phyloP scores from a whole-genome alignment of 2,797 vertebrate species.

The Morelia viridis region DNA sequence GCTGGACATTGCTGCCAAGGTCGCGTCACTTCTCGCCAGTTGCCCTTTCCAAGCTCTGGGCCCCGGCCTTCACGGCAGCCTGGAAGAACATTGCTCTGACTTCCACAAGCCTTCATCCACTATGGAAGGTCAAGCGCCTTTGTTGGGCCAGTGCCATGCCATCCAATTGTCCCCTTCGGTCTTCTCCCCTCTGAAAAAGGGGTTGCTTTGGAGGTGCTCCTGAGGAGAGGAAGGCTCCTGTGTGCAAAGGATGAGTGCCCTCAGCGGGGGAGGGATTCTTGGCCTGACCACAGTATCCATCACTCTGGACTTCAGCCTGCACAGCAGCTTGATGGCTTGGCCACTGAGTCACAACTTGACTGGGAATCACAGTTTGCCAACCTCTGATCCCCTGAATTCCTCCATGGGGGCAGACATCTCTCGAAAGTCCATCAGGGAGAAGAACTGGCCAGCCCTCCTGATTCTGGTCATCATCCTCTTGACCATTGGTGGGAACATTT shows the following conservation, averaged over 20 bases:
- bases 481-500: slow-evolving; percentile 91
- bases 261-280: slow-evolving; percentile 73
- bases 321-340: slow-evolving; percentile 76
- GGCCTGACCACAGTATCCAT: slow-evolving; percentile 74
- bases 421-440: slow-evolving; percentile 70
- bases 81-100: slow-evolving; percentile 32
- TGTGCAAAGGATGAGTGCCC: slow-evolving; percentile 71
- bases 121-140: slow-evolving; percentile 61
- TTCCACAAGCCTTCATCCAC: slow-evolving; percentile 24
- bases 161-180: slow-evolving; percentile 46
- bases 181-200: slow-evolving; percentile 38
- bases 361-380: slow-evolving; percentile 79
- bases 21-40: slow-evolving; percentile 25
- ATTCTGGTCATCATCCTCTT: slow-evolving; percentile 91
- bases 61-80: slow-evolving; percentile 5
- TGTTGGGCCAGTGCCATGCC: slow-evolving; percentile 50
- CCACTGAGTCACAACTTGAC: slow-evolving; percentile 77
- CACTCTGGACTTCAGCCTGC: slow-evolving; percentile 74
- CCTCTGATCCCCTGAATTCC: slow-evolving; percentile 66
- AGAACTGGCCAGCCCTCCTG: slow-evolving; percentile 92
- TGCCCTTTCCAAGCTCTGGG: slow-evolving; percentile 16
- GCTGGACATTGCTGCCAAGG: slow-evolving; percentile 49
- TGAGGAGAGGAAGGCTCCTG: slow-evolving; percentile 34
- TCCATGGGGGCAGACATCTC: slow-evolving; percentile 64
- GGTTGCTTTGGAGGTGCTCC: slow-evolving; percentile 35